phyloP scores from a whole-genome alignment of 2,113 vertebrate genomes.

The Synchiropus splendidus region DNA sequence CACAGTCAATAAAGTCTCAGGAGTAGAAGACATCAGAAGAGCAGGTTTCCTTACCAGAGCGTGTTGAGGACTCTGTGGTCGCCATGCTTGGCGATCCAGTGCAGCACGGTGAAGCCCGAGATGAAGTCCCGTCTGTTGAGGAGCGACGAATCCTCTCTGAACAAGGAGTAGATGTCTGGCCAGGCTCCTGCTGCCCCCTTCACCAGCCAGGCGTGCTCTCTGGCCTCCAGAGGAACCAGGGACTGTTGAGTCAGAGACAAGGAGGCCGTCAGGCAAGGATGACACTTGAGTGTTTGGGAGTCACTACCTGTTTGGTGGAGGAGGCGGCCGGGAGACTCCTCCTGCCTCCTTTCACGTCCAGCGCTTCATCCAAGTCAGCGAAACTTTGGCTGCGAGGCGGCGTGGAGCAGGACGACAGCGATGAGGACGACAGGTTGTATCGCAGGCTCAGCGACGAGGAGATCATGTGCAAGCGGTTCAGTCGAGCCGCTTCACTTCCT shows the following conservation, averaged over 20 bases:
- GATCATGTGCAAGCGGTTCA: slow-evolving; percentile 48
- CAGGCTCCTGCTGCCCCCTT: slow-evolving; percentile 74
- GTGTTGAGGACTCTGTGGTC: slow-evolving; percentile 75
- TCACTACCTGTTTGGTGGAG: slow-evolving; percentile 4
- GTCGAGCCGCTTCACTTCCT: slow-evolving; percentile 36
- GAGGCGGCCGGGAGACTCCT: slow-evolving; percentile 1
- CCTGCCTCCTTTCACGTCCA: not conserved
- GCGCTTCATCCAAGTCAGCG: slow-evolving; percentile 9
- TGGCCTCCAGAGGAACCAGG: slow-evolving; percentile 70
- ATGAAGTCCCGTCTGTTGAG: slow-evolving; percentile 81
- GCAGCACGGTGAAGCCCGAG: slow-evolving; percentile 82
- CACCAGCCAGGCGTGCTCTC: slow-evolving; percentile 84
- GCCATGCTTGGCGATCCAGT: slow-evolving; percentile 93
- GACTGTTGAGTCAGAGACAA: slow-evolving; percentile 15
- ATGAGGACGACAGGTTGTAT: slow-evolving; percentile 47
- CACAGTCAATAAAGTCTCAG: too few species aligned
- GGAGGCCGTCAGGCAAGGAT: not conserved
- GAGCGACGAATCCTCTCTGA: slow-evolving; percentile 74
- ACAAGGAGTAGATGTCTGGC: slow-evolving; percentile 70
- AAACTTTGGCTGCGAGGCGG: slow-evolving; percentile 29
- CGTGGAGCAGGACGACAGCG: slow-evolving; percentile 36
- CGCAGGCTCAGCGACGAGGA: slow-evolving; percentile 63
- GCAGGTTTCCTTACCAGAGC: slow-evolving; percentile 63
- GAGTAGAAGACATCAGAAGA: not conserved
- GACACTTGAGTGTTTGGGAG: slow-evolving; percentile 36